Evolutionary conservation across 1,140 invertebrate genomes (phyloP), one percentile per base, ranked within the genome.

Genomic region (Macrosteles quadrilineatus): DNA sequence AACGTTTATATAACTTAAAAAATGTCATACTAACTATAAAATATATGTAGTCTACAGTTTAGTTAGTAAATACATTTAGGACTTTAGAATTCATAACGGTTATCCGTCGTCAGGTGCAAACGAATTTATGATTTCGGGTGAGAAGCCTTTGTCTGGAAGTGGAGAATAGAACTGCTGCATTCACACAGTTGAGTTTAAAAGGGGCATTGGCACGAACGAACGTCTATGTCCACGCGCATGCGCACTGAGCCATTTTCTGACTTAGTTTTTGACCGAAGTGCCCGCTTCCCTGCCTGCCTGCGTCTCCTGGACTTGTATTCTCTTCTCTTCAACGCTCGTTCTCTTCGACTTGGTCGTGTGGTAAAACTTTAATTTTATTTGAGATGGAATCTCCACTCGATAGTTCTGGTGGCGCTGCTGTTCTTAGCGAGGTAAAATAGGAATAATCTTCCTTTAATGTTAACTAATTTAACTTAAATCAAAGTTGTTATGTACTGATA

Each of bases 251-350:
- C 27, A 23, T 69, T 69, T 69, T 59, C 53, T 40, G 67, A 69
- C 67, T 69, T 69, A 69, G 67, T 69, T 69, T 69, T 59, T 69
- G 53, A 69, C 67, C 67, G 67, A 31, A 55, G 67, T 59, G 67
- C 27, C 67, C 36, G 47, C 29, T 59, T 27, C 67, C 40, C 64
- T 65, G 63, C 32, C 29, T 50, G 4, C n/a, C 14, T 50, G 4
- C 14, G 47, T 9, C 14, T 50, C n/a, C 6, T 21, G 14, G 3
- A 11, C 47, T 11, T 21, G 3, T 3, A 6, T 3, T 50, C 47
- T 4, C 21, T 50, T 19, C 4, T 50, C 4, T 21, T 50, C 47
- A n/a, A n/a, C n/a, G n/a, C n/a, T n/a, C n/a, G n/a, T n/a, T n/a
- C n/a, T n/a, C n/a, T 21, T 50, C 32, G 47, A 19, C 47, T 50